Base-by-base conservation (phyloP, 2,113 vertebrate genomes). In the Podocnemis expansa region DNA sequence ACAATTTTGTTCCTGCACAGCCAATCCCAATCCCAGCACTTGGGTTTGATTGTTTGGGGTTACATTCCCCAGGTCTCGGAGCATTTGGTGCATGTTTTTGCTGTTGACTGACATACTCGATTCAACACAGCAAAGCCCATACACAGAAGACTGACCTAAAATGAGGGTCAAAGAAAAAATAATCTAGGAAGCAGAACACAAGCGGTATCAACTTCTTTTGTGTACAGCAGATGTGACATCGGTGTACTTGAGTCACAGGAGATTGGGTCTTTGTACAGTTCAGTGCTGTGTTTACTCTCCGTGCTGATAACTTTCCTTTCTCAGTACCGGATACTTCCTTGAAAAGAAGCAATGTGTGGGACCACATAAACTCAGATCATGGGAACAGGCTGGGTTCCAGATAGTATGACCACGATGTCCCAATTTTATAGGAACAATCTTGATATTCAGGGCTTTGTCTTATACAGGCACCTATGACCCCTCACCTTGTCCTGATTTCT, bases 41-140 rank as follows among this genome's bases (percentile, higher is more conserved):
- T 85, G 85, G 85, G 8, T 10, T 70, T 60, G 67, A 67, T 51
- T 91, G 94, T 78, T 91, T 54, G 51, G 51, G 87, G 88, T 95
- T 70, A 81, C 34, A 85, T 79, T 87, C 79, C 81, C 86, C 93
- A 91, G 91, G 84, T 76, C 86, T 76, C 58, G 91, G 82, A 94
- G 82, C 67, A 70, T 70, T 70, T 38, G 67, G 10, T 38, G 19
- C 21, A 38, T 93, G 88, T 78, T 12, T 92, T 86, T 63, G 22
- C 81, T 63, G 83, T 91, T 78, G 82, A 83, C 85, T 80, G 88
- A 70, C 91, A 91, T 82, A 9, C 0, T 80, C 79, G 63, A 56
- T 87, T 80, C 22, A 56, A 51, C 0, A 1, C 34, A 75, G 24
- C 47, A 85, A 41, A 10, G 16, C 34, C 41, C 49, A 84, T n/a